Evolutionary conservation across 2,113 vertebrate genomes (phyloP), one percentile per base, ranked within the genome.

Genomic region (Lipophrys pholis): DNA sequence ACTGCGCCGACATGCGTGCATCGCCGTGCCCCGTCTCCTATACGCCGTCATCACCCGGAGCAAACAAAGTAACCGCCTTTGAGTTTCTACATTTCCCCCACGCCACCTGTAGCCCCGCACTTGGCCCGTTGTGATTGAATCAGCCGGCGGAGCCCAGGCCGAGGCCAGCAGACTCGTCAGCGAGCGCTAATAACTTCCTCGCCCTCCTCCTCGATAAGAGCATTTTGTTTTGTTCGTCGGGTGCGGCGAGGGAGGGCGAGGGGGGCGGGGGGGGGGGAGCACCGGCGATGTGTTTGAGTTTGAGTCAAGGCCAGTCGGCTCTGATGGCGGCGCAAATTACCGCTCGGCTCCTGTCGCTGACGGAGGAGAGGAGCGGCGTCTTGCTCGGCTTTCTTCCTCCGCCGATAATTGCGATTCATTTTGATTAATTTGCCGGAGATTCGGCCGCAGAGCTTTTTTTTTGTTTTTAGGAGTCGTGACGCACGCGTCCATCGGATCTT

Each of bases 151-250:
- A 63, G 51, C 43, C 74, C 71, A 55, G 68, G 55, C 60, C 1
- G 56, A 82, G 64, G 76, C 77, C 86, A 46, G 60, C 64, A 68
- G 61, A 69, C 72, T 81, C 74, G 76, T 83, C 80, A 72, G 60
- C 53, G 60, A 59, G 30, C 7, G 15, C 49, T 80, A 78, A 81
- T 81, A 81, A 84, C 68, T 39, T 50, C 68, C 75, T 59, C 69
- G 65, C 40, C 81, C 58, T 67, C 78, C 77, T 58, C 68, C 71
- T 60, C 40, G 3, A 50, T 69, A 51, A 81, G 75, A 81, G 72
- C 79, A 36, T 75, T 85, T 83, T 76, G 85, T 73, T 83, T 80
- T 79, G 73, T 76, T 75, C 6, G 6, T 43, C 69, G 60, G 66
- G 55, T 21, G 12, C 11, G 14, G 14, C n/a, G 43, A 63, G 36